These are phyloP conservation scores for Dryobates pubescens DNA, from an alignment of 2,797 vertebrate species.

Conservation along the genomic window DNA sequence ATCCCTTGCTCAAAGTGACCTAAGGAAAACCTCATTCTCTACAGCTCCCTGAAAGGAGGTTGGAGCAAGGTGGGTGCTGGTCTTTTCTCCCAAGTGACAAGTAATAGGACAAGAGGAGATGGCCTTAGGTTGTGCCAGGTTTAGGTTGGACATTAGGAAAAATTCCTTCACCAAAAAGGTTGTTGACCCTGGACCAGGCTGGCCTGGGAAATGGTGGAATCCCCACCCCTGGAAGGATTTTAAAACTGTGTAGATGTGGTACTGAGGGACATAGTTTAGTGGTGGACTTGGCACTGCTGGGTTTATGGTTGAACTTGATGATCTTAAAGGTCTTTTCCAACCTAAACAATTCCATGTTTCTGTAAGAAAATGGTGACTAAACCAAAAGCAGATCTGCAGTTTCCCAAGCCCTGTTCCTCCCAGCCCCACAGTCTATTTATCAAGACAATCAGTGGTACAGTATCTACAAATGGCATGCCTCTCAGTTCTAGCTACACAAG, in stretches of 20 bases:
- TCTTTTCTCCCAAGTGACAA: neutral
- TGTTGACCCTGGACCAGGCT: neutral
- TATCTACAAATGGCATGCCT: neutral
- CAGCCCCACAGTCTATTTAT: fast-evolving
- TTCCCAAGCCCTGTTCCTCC: neutral
- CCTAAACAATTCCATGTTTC: neutral
- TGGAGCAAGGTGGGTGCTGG: neutral
- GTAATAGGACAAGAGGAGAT: neutral
- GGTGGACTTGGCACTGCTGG: neutral
- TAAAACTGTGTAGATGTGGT: neutral
- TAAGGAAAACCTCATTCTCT: neutral
- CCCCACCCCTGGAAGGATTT: neutral
- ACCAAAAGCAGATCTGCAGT: neutral
- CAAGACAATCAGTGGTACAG: neutral
- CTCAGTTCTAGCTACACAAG: neutral
- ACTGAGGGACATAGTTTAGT: neutral
- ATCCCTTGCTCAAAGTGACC: neutral
- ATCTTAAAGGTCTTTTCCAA: neutral
- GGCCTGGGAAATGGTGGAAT: neutral
- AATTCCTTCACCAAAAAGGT: neutral
- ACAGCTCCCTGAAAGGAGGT: neutral
- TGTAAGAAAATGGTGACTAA: neutral
- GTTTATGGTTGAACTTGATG: neutral
- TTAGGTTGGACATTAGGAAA: neutral
- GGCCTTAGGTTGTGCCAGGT: neutral